These are phyloP conservation scores for Tineola bisselliella DNA, from an alignment of 2,888 invertebrate species.

Conservation along the genomic window DNA sequence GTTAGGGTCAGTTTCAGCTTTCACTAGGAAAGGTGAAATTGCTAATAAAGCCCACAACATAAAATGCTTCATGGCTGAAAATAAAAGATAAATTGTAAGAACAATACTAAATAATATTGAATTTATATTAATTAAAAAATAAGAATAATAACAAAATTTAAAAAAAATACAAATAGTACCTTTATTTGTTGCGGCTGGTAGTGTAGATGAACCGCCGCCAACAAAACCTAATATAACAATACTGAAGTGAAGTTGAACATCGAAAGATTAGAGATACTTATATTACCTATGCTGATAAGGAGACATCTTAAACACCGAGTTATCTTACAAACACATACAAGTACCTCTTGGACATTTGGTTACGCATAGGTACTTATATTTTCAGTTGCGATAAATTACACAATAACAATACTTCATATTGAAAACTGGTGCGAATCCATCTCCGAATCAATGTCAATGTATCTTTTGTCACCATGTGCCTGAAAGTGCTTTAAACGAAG, in stretches of 20 bases:
- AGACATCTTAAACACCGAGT: constrained; percentile 5
- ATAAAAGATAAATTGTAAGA: constrained; percentile 12
- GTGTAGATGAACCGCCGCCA: not conserved
- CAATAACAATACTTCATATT: not conserved
- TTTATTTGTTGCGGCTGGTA: not conserved
- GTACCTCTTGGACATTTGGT: not conserved
- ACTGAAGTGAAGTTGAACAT: not conserved
- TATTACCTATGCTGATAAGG: not conserved
- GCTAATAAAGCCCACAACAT: constrained; percentile 17
- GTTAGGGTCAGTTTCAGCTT: constrained; percentile 33
- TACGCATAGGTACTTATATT: not conserved
- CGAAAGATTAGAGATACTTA: constrained; percentile 6
- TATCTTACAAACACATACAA: not conserved
- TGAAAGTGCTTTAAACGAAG: too few relatives aligned
- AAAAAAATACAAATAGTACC: not conserved
- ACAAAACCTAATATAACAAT: not conserved
- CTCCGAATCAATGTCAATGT: too few relatives aligned
- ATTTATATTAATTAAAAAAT: too few relatives aligned
- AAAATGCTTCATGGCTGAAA: constrained; percentile 39
- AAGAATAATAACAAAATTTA: not conserved
- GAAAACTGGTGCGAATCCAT: too few relatives aligned
- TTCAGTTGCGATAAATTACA: not conserved
- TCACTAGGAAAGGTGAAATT: constrained; percentile 15
- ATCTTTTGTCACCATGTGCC: too few relatives aligned
- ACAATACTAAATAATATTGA: not conserved